Evolutionary conservation across 2,888 invertebrate genomes (phyloP), one percentile per base, ranked within the genome.

Genomic region (Hirtodrosophila confusa): DNA sequence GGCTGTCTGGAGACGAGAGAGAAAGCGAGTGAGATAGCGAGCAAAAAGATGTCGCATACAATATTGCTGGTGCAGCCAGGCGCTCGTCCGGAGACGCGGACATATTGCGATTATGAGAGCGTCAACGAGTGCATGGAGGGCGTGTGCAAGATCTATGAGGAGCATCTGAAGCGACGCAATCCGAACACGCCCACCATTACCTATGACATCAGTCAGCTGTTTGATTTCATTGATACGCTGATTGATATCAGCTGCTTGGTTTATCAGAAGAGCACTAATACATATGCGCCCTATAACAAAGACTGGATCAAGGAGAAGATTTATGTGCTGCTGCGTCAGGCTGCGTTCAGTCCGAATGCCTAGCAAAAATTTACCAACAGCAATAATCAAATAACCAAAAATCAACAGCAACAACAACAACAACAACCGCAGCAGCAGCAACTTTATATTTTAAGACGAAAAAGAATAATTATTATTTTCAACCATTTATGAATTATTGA

Each of bases 281-380:
- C 98, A 0, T 99, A 99, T 89, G 97, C 98, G 1, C 99, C 99
- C 0, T 99, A 99, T 92, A 99, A 99, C 91, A 99, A 99, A 92
- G 98, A 98, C 88, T 99, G 99, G 99, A 98, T 99, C 62, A 99
- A 99, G 92, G 99, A 99, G 91, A 98, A 99, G 91, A 98, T 99
- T 72, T 99, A 99, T 90, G 96, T 98, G 4, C 92, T 99, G 85
- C 92, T 99, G 70, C 95, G 98, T 78, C 97, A 98, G 92, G 98
- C 98, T 0, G 96, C 97, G 0, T 96, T 96, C 27, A 88, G 60
- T 85, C 88, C 84, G 64, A 88, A 84, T 54, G 84, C 82, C 47
- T 84, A 10, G 6, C 10, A 11, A 2, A 17, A 17, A 17, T 17
- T 17, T 17, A 17, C 17, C 17, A 29, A 24, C 11, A 31, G 3